These are phyloP conservation scores for Pelvicachromis taeniatus DNA, from an alignment of 2,113 vertebrate genomes.

Conservation along the genomic window DNA sequence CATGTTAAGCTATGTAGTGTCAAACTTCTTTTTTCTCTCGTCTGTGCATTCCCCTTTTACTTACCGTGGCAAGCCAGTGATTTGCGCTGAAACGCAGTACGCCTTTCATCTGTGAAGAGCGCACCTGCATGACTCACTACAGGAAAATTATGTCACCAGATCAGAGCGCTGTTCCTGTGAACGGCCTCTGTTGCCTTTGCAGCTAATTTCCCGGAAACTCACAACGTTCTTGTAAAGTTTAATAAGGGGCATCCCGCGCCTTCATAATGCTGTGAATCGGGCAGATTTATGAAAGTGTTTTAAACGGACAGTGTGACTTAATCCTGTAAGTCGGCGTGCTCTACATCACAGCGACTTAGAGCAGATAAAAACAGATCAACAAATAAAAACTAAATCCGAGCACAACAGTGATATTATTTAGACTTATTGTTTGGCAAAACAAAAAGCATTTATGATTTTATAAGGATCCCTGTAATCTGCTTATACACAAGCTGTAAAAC, in stretches of 20 bases:
- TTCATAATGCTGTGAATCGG: background rate
- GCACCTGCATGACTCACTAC: conserved; percentile 25
- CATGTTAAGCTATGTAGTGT: background rate
- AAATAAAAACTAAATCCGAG: background rate
- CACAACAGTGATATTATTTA: background rate
- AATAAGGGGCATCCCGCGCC: conserved; percentile 40
- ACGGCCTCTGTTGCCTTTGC: background rate
- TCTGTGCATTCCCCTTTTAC: background rate
- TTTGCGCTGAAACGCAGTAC: background rate
- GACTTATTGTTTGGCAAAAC: background rate
- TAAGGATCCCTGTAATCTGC: background rate
- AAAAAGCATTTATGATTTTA: background rate
- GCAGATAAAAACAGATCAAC: background rate
- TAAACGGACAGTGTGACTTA: background rate
- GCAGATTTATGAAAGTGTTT: background rate
- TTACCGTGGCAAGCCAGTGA: background rate
- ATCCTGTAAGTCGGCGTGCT: background rate
- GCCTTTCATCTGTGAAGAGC: background rate
- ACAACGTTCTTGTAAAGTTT: conserved; percentile 47
- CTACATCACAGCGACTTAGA: background rate
- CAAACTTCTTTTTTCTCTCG: background rate
- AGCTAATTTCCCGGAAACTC: conserved; percentile 50
- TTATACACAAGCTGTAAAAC: background rate
- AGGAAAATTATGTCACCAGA: conserved; percentile 55
- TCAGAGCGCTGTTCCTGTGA: background rate